These are phyloP conservation scores for Cassiopea andromeda DNA, from an alignment of 30 jellyfish, hydroid and myxozoan species.

Conservation along the genomic window DNA sequence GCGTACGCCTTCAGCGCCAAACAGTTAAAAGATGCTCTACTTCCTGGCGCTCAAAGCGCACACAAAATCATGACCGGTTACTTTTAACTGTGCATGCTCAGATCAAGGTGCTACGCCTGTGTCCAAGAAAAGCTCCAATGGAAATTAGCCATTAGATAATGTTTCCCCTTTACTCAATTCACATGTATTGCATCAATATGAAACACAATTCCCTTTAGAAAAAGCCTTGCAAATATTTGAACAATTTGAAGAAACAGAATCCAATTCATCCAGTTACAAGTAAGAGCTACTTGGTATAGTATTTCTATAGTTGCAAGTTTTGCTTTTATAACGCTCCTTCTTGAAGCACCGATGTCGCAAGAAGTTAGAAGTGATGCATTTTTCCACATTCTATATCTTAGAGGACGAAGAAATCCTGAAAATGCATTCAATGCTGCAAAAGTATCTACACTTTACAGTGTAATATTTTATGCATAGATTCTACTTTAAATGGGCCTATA, in stretches of 20 bases:
- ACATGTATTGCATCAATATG: background rate
- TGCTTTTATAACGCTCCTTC: no score
- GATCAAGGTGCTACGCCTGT: background rate
- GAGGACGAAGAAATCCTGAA: no score
- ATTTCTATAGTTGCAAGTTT: background rate
- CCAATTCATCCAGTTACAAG: background rate
- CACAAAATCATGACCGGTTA: background rate
- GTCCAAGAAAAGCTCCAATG: background rate
- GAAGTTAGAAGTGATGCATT: no score
- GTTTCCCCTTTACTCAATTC: background rate
- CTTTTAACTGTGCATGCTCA: background rate
- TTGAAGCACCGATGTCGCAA: no score
- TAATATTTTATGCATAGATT: no score
- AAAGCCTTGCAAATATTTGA: conserved; percentile 17
- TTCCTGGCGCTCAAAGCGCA: background rate
- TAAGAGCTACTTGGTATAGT: background rate
- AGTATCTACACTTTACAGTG: no score
- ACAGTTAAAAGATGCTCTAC: background rate
- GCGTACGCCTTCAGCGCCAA: background rate
- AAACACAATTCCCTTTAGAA: background rate
- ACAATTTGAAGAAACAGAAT: background rate
- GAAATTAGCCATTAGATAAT: background rate
- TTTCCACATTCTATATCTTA: no score
- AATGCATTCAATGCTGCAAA: no score
- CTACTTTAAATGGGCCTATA: no score